Evolutionary conservation across 2,113 vertebrate genomes (phyloP).

Genomic region (Callipepla squamata): DNA sequence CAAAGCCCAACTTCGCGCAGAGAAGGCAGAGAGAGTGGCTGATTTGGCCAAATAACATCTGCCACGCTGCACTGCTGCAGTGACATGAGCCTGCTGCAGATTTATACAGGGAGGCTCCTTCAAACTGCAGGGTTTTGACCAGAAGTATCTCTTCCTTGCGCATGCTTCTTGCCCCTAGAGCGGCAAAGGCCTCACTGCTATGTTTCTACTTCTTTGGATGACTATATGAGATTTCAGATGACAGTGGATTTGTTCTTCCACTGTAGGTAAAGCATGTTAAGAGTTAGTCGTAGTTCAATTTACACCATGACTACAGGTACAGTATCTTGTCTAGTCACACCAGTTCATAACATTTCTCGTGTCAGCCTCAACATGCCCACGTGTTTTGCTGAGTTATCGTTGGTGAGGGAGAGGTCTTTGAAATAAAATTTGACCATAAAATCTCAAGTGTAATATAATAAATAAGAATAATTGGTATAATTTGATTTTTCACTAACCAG

Average conservation of each 20-base stretch:
- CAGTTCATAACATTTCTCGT: background rate
- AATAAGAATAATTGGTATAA: background rate
- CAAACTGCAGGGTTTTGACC: background rate
- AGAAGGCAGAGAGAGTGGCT: background rate
- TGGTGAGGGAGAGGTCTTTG: background rate
- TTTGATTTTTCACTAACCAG: conserved; percentile 1
- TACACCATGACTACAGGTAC: background rate
- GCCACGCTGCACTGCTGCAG: background rate
- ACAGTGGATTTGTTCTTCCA: background rate
- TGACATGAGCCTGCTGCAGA: background rate
- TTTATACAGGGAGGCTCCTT: background rate
- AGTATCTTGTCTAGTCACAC: background rate
- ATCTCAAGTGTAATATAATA: background rate
- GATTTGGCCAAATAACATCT: background rate
- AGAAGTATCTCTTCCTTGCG: background rate
- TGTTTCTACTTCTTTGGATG: background rate
- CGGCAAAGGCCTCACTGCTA: background rate
- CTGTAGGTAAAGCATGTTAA: background rate
- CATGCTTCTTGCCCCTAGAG: accelerated
- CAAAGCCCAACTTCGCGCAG: background rate
- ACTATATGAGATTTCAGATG: background rate
- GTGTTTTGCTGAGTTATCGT: background rate
- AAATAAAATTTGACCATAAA: background rate
- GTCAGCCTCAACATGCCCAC: background rate
- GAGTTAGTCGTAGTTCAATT: background rate